These are phyloP conservation scores for Pluvialis apricaria DNA, from an alignment of 2,113 vertebrate species.

Conservation along the genomic window DNA sequence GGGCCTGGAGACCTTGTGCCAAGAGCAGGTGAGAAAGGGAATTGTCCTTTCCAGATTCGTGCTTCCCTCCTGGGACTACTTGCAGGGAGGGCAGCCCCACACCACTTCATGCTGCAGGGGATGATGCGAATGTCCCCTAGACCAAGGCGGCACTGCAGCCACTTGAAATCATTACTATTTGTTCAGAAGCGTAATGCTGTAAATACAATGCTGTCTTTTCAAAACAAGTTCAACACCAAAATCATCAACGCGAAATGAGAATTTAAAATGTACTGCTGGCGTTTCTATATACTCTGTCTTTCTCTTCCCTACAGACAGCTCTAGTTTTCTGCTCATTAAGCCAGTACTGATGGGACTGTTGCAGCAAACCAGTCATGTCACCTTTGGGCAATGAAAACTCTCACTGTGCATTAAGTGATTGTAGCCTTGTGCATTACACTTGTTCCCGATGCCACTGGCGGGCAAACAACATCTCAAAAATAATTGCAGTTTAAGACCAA, in stretches of 20 bases:
- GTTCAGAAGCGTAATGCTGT: background rate
- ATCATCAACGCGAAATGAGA: background rate
- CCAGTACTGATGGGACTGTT: background rate
- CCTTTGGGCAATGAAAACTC: background rate
- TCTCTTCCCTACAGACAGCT: background rate
- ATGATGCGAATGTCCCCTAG: background rate
- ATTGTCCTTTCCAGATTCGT: background rate
- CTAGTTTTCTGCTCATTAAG: background rate
- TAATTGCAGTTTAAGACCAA: background rate
- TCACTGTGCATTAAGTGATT: background rate
- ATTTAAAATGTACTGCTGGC: accelerated
- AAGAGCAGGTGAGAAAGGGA: background rate
- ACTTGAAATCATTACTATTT: background rate
- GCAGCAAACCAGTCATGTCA: background rate
- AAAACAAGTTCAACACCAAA: background rate
- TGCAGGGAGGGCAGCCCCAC: background rate
- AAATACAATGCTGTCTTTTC: background rate
- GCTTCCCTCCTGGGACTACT: background rate
- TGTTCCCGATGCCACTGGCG: background rate
- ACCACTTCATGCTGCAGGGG: background rate
- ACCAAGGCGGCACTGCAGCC: background rate
- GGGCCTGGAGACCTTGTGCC: background rate
- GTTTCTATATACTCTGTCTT: background rate
- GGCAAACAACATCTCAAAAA: background rate
- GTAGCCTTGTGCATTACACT: background rate